Evolutionary conservation across 2,888 invertebrate species (phyloP), one percentile per base, ranked within the genome.

Genomic region (Bedellia somnulentella): DNA sequence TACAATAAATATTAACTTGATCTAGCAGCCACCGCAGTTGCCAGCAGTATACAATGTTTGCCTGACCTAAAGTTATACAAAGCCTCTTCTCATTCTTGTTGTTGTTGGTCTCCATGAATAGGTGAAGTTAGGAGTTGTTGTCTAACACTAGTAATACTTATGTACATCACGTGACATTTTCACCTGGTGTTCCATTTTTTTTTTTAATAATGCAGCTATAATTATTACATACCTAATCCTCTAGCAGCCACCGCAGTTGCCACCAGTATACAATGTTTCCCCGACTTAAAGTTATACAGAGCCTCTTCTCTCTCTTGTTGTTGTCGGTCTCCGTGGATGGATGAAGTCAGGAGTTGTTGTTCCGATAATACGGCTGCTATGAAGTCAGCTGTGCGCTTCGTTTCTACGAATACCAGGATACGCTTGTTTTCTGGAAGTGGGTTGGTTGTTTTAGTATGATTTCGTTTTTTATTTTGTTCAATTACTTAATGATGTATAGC

Each of bases 221-320:
- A 18, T 18, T 18, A 18, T 42, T 43, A 42, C 44, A 52, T 48
- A 84, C 85, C 89, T 1, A 97, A 67, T 0, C 98, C 98, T 32
- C 98, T 76, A 0, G 96, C 92, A 1, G 95, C 95, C 0, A 98
- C 96, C 0, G 93, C 91, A 0, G 98, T 98, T 1, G 97, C 97
- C 1, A 99, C 93, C 1, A 99, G 70, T 22, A 97, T 85, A 27
- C 81, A 81, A 52, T 87, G 85, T 9, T 60, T 67, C 1, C 93
- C 93, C 10, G 60, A 71, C 51, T 87, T 88, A 60, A 99, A 97
- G 52, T 93, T 90, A 33, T 86, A 81, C 32, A 99, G 76, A 6
- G 99, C 97, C 46, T 93, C 90, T 64, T 99, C 99, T 29, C 99
- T 82, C 58, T 99, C 98, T 29, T 89, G 81, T 59, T 99, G 99